phyloP scores from a whole-genome alignment of 2,888 invertebrate species.

The Clunio marinus region DNA sequence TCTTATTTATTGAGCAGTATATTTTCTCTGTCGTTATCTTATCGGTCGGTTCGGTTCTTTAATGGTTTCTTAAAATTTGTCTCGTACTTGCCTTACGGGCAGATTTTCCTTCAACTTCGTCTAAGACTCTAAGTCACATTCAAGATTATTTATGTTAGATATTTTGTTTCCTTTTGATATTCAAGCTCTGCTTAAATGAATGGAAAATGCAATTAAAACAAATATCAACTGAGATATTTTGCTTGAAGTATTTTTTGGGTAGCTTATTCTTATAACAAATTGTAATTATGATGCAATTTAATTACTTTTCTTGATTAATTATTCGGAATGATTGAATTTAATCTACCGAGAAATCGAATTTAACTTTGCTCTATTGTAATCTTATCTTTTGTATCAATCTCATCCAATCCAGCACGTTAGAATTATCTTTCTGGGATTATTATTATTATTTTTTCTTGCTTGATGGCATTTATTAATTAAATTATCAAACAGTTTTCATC shows the following conservation, averaged over 20 bases:
- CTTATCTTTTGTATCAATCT: too few species aligned
- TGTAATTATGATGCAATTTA: background rate
- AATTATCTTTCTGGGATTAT: too few species aligned
- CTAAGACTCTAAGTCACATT: too few species aligned
- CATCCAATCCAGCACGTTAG: too few species aligned
- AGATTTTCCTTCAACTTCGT: background rate
- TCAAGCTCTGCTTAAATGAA: too few species aligned
- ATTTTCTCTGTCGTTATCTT: slow-evolving; percentile 1
- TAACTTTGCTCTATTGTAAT: too few species aligned
- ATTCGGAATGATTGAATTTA: background rate
- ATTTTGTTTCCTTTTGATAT: too few species aligned
- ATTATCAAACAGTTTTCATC: background rate
- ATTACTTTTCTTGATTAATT: background rate
- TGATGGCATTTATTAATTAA: slow-evolving; percentile 3
- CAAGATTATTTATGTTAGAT: too few species aligned
- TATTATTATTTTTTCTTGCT: background rate
- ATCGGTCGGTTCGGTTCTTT: slow-evolving; percentile 21
- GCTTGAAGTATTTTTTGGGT: too few species aligned
- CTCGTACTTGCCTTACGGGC: background rate
- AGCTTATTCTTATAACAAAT: too few species aligned
- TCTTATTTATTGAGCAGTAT: slow-evolving; percentile 18
- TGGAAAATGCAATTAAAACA: too few species aligned
- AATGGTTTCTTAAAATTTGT: slow-evolving; percentile 19
- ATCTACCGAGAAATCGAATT: background rate
- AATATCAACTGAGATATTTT: too few species aligned